Evolutionary conservation across 1,140 invertebrate species (phyloP), one percentile per base, ranked within the genome.

Genomic region (Phortica variegata): DNA sequence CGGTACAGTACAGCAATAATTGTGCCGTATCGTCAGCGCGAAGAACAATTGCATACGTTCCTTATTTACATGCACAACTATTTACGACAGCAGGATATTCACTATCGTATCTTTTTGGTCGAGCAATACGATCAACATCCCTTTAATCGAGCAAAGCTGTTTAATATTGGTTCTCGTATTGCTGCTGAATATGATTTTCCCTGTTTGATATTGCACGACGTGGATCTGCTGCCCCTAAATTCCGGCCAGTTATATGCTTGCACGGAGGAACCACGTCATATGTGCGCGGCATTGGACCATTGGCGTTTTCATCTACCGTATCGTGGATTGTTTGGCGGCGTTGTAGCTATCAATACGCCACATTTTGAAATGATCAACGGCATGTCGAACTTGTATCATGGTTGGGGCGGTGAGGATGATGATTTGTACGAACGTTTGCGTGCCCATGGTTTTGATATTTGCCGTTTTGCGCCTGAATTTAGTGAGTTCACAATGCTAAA

Each of bases 181-280:
- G 90, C 91, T 0, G 82, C 84, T 23, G 82, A 81, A 46, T 76
- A 80, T 37, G 82, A 85, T 38, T 93, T 86, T 77, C 85, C 91
- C 18, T 98, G 96, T 70, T 85, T 96, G 38, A 87, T 98, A 41
- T 89, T 98, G 61, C 95, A 97, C 77, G 95, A 98, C 74, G 90
- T 98, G 33, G 95, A 98, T 79, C 77, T 98, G 15, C 81, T 98
- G 46, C 95, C 95, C 9, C 82, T 96, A 55, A 91, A 91, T 77
- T 83, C 85, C 45, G 84, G 87, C 3, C 97, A 97, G 78, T 82
- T 96, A 38, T 98, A 98, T 79, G 89, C 87, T 12, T 98, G 96
- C 74, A 87, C 91, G 2, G 80, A 84, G 53, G 80, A 83, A 53
- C 95, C 95, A 0, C 80, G 93, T 31, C 95, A 97, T 68, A 90